Evolutionary conservation across 1,140 invertebrate species (phyloP), one percentile per base, ranked within the genome.

Genomic region (Caerostris extrusa): DNA sequence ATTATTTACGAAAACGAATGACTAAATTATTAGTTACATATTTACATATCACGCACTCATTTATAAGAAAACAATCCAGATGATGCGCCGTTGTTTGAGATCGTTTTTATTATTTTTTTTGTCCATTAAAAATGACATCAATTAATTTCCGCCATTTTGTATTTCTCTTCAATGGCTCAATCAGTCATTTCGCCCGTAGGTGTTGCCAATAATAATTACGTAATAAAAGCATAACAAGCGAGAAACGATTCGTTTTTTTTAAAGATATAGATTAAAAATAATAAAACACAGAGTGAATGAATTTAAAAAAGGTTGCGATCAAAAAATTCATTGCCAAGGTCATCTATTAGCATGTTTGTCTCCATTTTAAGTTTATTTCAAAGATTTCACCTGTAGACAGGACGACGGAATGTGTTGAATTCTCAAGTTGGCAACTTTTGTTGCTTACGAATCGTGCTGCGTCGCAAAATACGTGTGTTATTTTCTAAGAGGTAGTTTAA

Each of bases 401-500:
- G 8, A 50, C 8, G 8, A 50, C 57, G 10, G 19, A 83, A 7
- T 83, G 82, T 83, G 56, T 83, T 83, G 82, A n/a, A n/a, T 58
- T 83, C n/a, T 12, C 2, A n/a, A 19, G 10, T 58, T 83, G 55
- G 57, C 53, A 83, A 12, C 17, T 19, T 83, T 83, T 83, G 34
- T 34, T 77, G 71, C 82, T 56, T 56, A n/a, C 56, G 17, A 83
- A 10, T 57, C 82, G 55, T 58, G 19, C 17, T 56, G 56, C 82
- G 82, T 83, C 56, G 82, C 6, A 83, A 19, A 83, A 83, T 56
- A 83, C 82, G 82, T 83, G 82, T n/a, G 10, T 83, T 56, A 83
- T n/a, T 83, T 83, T 83, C 82, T 8, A n/a, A 83, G 57, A n/a
- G 34, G 12, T 5, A 50, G 50, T 77, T 77, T 14, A 50, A 77